phyloP scores from a whole-genome alignment of 2,797 vertebrate genomes.

The Oryzias dopingdopingensis region DNA sequence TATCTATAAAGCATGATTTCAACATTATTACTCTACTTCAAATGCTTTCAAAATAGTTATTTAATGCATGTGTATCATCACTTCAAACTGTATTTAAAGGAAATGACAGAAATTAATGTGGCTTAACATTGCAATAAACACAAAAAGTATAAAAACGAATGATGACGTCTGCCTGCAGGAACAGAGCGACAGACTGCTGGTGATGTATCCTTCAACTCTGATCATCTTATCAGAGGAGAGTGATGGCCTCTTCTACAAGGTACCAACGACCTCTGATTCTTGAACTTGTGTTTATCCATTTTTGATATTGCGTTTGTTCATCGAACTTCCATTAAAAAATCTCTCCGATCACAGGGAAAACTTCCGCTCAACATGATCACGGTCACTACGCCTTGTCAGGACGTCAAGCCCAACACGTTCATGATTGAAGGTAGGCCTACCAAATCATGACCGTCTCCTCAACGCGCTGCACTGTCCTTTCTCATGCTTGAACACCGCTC shows the following conservation, averaged over 20 bases:
- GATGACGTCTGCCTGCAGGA: constrained; percentile 73
- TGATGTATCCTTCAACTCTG: constrained; percentile 88
- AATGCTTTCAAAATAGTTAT: not conserved
- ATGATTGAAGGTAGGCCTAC: constrained; percentile 87
- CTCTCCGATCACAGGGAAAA: constrained; percentile 83
- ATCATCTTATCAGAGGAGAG: constrained; percentile 90
- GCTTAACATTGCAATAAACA: not conserved
- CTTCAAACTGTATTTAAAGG: no score
- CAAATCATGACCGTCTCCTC: constrained; percentile 13
- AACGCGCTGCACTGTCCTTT: not conserved
- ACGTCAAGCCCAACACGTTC: constrained; percentile 88
- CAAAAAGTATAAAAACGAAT: no score
- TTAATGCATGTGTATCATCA: no score
- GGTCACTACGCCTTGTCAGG: constrained; percentile 88
- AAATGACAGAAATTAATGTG: not conserved
- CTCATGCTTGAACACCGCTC: constrained; percentile 4
- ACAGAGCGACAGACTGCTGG: constrained; percentile 86
- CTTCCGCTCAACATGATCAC: constrained; percentile 90
- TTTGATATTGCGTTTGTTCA: constrained; percentile 9
- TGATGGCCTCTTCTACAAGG: constrained; percentile 88
- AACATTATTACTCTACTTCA: not conserved
- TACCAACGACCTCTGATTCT: constrained; percentile 43
- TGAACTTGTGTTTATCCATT: not conserved
- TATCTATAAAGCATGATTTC: not conserved
- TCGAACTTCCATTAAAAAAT: constrained; percentile 22